Base-by-base conservation (phyloP, 2,888 invertebrate species). In the Allolobophora icterica region DNA sequence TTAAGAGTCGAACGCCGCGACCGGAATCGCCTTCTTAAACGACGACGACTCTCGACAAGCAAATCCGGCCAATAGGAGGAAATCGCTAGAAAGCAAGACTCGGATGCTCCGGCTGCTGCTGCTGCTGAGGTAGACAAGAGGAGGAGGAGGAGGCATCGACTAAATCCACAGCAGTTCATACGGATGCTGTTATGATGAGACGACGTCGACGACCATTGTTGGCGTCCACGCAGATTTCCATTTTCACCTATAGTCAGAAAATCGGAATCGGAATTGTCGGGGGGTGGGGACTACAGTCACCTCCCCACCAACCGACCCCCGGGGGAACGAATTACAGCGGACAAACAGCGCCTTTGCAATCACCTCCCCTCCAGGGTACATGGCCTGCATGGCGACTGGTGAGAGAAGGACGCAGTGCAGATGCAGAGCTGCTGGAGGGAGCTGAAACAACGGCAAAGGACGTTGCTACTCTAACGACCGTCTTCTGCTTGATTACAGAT, bases 21-120 rank as follows among this genome's bases (percentile, higher is more conserved):
- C 71, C 71, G 71, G 71, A 71, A 71, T n/a, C 71, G 71, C 71
- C 52, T 71, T 71, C 71, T 71, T 71, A 71, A 71, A 71, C 71
- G n/a, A 71, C 71, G 71, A 71, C n/a, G 71, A 71, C 71, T 30
- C 24, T 24, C 52, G 52, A 52, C 21, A n/a, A 30, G 71, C 71
- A 71, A 11, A 71, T 71, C 71, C 71, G 71, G 71, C 17, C 30
- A n/a, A 30, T 1, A 52, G 52, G 52, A 52, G 24, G 24, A 24
- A 8, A 71, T 71, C 17, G 71, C 8, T 8, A 8, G 71, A 71
- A 71, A 71, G 71, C n/a, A 71, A n/a, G 71, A 71, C 30, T 71
- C 71, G n/a, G 71, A 71, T 71, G 71, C 30, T 71, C 30, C n/a
- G 17, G 30, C n/a, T 13, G n/a, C 8, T 30, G 71, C n/a, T 71